Conservation (phyloP, 2,888 invertebrate genomes). For the Thumatha senex region DNA sequence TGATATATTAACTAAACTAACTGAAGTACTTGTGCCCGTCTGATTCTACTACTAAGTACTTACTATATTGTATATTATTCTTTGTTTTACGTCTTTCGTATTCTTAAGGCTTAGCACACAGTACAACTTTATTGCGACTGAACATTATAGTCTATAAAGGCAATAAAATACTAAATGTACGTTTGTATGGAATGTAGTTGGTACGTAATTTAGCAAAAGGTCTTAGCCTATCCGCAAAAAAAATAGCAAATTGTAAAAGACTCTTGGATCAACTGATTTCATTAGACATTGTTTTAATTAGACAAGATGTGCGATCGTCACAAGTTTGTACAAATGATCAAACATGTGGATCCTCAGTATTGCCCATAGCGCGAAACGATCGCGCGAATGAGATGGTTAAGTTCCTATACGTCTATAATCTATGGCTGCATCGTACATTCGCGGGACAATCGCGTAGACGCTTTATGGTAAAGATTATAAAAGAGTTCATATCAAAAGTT, state of each 20-base stretch:
- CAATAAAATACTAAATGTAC: conserved; percentile 1
- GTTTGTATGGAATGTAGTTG: conserved; percentile 27
- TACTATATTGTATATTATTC: conserved; percentile 22
- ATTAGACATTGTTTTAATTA: background rate
- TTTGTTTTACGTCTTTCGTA: conserved; percentile 27
- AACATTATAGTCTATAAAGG: background rate
- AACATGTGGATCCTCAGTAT: no score
- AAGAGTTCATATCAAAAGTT: no score
- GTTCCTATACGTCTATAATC: no score
- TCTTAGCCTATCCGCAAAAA: conserved; percentile 1
- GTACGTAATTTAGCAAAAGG: background rate
- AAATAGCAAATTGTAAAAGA: background rate
- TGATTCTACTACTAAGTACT: conserved; percentile 22
- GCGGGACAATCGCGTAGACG: no score
- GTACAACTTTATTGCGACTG: background rate
- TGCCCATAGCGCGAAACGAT: no score
- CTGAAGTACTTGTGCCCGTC: conserved; percentile 78
- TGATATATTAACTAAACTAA: conserved; percentile 41
- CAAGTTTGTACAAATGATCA: no score
- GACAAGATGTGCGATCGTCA: no score
- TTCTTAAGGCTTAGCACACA: background rate
- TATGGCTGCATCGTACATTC: no score
- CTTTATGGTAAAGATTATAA: no score
- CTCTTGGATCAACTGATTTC: background rate
- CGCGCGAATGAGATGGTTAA: no score